phyloP scores from a whole-genome alignment of 2,797 vertebrate genomes.

The Enoplosus armatus region DNA sequence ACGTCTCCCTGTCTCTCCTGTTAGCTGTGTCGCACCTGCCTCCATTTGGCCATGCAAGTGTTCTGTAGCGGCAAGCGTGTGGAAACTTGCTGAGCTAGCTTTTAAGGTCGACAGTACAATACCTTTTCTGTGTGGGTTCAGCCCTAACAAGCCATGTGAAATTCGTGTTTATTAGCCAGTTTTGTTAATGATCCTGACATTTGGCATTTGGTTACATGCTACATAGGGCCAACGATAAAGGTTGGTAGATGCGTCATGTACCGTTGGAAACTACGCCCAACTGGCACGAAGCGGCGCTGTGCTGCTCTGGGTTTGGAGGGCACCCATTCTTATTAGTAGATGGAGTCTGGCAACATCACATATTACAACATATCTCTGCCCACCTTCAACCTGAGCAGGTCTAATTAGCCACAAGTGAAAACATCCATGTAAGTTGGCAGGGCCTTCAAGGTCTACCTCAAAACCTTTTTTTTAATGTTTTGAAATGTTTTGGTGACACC shows the following conservation, averaged over 20 bases:
- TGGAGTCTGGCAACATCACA: neutral
- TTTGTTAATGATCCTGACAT: neutral
- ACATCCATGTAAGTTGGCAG: neutral
- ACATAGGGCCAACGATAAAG: neutral
- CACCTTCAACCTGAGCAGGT: neutral
- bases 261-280: neutral
- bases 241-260: neutral
- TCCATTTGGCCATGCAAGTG: conserved; percentile 1
- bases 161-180: neutral
- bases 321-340: neutral
- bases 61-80: neutral
- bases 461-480: neutral
- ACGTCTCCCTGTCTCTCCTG: neutral
- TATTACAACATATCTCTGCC: neutral
- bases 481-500: neutral
- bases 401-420: conserved; percentile 8
- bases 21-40: neutral
- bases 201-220: neutral
- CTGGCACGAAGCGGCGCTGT: neutral
- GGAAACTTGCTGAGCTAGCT: neutral
- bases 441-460: neutral
- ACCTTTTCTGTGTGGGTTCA: neutral
- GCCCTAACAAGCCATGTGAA: neutral
- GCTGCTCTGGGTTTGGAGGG: neutral
- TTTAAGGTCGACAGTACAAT: neutral